Conservation (phyloP, 2,797 vertebrate species). For the Propithecus perrieri region DNA sequence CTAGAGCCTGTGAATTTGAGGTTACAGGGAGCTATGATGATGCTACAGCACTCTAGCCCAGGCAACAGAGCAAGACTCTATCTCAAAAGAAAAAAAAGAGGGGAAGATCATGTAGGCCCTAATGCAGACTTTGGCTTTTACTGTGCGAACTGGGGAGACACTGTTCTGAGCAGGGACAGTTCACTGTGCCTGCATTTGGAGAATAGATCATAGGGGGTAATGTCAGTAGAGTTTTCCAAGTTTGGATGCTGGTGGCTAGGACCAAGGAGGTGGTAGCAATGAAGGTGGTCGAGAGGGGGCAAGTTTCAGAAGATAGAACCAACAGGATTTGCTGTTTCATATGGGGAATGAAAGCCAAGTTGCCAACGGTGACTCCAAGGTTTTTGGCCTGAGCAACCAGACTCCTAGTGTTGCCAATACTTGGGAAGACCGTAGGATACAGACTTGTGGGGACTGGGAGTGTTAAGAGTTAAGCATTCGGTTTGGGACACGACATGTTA, state of each 20-base stretch:
- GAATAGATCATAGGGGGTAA: neutral
- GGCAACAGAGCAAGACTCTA: too few relatives aligned
- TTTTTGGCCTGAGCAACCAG: neutral
- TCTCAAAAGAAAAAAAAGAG: neutral
- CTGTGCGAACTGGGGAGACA: neutral
- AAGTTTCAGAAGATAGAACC: neutral
- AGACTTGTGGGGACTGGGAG: neutral
- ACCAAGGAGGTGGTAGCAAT: neutral
- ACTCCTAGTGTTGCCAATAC: neutral
- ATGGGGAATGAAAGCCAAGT: neutral
- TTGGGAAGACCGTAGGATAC: neutral
- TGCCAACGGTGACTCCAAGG: neutral
- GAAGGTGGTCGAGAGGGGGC: neutral
- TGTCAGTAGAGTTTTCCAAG: neutral
- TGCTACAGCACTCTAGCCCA: too few relatives aligned
- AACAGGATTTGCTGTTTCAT: neutral
- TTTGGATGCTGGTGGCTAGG: neutral
- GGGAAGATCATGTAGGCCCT: neutral
- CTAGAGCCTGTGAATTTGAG: too few relatives aligned
- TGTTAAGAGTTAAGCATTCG: neutral
- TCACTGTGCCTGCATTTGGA: neutral
- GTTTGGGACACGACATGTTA: neutral
- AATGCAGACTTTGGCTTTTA: neutral
- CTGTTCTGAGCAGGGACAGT: neutral
- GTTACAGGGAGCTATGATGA: too few relatives aligned